Percentiles rank a stretch among this genome's conserved stretches.
Conservation (phyloP, 2,113 vertebrate genomes). For the Morone saxatilis region DNA sequence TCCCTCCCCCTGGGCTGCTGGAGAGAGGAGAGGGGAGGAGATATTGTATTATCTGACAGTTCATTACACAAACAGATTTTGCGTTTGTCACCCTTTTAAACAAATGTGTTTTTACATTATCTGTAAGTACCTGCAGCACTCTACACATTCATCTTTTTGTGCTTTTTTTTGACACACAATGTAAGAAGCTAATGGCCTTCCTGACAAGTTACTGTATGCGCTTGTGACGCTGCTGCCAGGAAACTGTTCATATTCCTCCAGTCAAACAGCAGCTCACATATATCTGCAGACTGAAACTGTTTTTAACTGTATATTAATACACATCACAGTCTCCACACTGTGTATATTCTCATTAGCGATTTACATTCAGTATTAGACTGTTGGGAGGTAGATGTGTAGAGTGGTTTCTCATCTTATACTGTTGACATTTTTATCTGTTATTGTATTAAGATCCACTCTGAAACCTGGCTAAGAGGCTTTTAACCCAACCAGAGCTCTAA, state of each 20-base stretch:
- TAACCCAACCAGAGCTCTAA: no score
- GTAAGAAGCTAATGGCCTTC: background rate
- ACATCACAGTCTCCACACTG: background rate
- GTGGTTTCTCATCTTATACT: background rate
- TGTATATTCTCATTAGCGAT: background rate
- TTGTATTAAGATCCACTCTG: no score
- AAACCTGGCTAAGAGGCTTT: no score
- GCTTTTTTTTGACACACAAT: constrained; percentile 8
- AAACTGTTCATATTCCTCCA: no score
- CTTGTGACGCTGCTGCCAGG: no score
- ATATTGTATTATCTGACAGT: background rate
- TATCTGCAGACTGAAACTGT: no score
- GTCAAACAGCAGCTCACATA: no score
- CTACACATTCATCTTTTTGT: background rate
- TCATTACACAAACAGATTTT: no score
- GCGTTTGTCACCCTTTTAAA: background rate
- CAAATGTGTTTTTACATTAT: background rate
- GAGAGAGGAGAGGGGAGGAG: background rate
- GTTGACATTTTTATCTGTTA: background rate
- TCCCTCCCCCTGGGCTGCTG: background rate
- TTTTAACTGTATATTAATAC: no score
- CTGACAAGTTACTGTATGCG: background rate
- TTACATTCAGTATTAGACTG: background rate
- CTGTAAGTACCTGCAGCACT: background rate
- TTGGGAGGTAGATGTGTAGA: background rate